Conservation (phyloP, 2,113 vertebrate genomes). For the Tor tambroides region DNA sequence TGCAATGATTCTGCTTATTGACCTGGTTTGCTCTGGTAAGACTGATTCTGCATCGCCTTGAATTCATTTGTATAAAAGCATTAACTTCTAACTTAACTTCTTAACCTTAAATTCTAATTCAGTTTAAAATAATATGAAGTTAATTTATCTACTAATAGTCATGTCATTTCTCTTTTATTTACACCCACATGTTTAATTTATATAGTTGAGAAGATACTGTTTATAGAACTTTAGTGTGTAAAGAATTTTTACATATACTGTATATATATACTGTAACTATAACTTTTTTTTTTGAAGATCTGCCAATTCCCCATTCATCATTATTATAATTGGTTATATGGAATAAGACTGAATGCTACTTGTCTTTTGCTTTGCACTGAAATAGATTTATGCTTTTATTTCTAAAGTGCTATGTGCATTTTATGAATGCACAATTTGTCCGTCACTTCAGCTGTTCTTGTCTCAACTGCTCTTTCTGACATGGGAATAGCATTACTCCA, state of each 20-base stretch:
- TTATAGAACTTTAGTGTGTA: not conserved
- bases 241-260: too few species aligned
- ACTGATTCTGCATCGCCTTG: not conserved
- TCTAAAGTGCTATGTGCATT: not conserved
- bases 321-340: not conserved
- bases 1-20: conserved; percentile 56
- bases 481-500: not conserved
- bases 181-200: not conserved
- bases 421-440: not conserved
- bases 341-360: too few species aligned
- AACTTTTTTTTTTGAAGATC: not conserved
- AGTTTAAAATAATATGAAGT: not conserved
- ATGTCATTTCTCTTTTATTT: not conserved
- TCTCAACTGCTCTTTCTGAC: not conserved
- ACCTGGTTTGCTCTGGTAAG: conserved; percentile 66
- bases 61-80: not conserved
- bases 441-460: not conserved
- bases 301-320: not conserved
- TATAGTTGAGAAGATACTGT: not conserved
- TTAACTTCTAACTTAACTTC: not conserved
- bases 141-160: not conserved
- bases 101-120: not conserved
- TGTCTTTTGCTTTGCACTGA: not conserved
- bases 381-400: not conserved
- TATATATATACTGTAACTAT: too few species aligned